These are phyloP conservation scores for Ascidia mentula DNA, from an alignment of 23 tunicate species.

Conservation along the genomic window DNA sequence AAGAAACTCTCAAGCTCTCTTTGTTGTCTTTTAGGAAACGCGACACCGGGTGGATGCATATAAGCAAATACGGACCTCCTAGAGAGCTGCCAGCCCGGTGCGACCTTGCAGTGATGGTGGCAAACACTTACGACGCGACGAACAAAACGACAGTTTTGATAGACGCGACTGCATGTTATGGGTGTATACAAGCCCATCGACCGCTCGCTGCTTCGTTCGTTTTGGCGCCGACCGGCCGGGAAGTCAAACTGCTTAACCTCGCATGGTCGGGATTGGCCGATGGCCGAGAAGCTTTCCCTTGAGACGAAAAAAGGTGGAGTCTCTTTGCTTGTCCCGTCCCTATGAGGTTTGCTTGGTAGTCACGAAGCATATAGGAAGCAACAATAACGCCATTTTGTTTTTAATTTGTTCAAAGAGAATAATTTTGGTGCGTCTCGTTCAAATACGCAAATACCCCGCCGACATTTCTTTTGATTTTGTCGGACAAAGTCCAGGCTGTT, in stretches of 20 bases:
- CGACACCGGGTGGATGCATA: background rate
- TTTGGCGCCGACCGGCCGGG: background rate
- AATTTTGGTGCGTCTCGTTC: too few species aligned
- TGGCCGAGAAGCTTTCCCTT: background rate
- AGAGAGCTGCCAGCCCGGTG: background rate
- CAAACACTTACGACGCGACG: background rate
- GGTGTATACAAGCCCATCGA: background rate
- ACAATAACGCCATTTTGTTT: too few species aligned
- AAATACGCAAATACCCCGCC: too few species aligned
- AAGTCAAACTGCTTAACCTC: constrained; percentile 5
- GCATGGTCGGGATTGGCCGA: background rate
- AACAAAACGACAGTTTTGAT: background rate
- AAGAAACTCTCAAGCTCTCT: too few species aligned
- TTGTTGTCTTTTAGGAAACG: background rate
- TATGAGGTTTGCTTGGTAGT: too few species aligned
- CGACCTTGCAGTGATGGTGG: background rate
- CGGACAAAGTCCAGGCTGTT: too few species aligned
- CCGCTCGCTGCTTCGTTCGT: background rate
- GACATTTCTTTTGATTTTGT: too few species aligned
- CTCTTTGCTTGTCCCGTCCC: too few species aligned
- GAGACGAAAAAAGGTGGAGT: background rate
- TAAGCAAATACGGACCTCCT: constrained; percentile 3
- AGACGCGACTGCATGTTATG: background rate
- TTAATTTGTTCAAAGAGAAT: too few species aligned
- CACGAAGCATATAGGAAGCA: too few species aligned